Conservation (phyloP, 2,113 vertebrate genomes). For the Eolophus roseicapilla region DNA sequence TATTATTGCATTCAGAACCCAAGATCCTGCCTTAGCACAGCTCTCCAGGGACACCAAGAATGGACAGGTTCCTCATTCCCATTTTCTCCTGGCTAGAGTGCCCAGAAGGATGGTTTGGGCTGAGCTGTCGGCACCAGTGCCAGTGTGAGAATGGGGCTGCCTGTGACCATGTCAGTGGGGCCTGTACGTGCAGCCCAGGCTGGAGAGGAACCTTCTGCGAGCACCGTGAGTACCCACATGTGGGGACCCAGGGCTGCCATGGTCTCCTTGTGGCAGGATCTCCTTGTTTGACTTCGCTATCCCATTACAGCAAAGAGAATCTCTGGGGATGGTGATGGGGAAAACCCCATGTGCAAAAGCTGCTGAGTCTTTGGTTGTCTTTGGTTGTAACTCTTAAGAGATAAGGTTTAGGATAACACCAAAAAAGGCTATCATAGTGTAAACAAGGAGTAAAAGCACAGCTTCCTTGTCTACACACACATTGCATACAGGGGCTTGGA, state of each 20-base stretch:
- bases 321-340: background rate
- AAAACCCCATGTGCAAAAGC: fast-evolving
- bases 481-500: background rate
- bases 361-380: background rate
- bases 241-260: fast-evolving
- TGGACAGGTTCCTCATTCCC: background rate
- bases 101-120: conserved; percentile 82
- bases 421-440: background rate
- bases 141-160: conserved; percentile 85
- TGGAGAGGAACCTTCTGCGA: conserved; percentile 93
- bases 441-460: background rate
- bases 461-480: fast-evolving
- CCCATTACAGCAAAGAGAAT: background rate
- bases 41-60: fast-evolving
- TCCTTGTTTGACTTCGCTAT: background rate
- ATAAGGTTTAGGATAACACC: background rate
- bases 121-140: conserved; percentile 79
- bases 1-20: too few species aligned
- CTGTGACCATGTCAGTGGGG: conserved; percentile 91
- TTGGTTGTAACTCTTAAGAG: background rate
- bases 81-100: conserved; percentile 74
- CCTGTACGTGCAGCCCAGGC: conserved; percentile 86
- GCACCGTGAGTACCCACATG: conserved; percentile 69
- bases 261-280: background rate
- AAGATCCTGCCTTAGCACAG: background rate